Conservation (phyloP, 2,113 vertebrate genomes). For the Serilophus lunatus region DNA sequence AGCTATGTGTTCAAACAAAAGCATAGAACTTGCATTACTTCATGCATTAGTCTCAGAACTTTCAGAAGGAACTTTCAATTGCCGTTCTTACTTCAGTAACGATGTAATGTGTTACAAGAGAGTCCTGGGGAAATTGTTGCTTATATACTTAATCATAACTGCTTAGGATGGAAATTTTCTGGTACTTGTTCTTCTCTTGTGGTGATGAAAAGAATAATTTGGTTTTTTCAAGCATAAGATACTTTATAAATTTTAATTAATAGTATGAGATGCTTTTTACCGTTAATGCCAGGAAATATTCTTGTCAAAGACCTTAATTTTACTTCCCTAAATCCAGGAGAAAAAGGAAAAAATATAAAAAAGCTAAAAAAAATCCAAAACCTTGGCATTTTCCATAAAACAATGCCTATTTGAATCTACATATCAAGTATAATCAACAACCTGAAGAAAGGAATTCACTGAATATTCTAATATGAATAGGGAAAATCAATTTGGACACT, state of each 20-base stretch:
- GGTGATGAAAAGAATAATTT: neutral
- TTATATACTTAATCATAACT: neutral
- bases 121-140: neutral
- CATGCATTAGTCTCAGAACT: neutral
- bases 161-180: neutral
- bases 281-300: neutral
- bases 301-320: neutral
- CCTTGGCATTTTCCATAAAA: neutral
- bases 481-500: neutral
- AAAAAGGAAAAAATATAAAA: too few species aligned
- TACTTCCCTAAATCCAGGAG: neutral
- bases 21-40: neutral
- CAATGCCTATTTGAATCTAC: neutral
- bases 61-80: neutral
- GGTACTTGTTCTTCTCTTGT: neutral
- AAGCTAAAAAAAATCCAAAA: neutral
- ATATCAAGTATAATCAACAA: neutral
- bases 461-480: neutral
- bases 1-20: neutral
- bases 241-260: neutral
- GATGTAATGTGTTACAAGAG: neutral
- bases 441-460: neutral
- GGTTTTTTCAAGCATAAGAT: neutral
- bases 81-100: neutral
- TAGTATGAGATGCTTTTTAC: neutral